Evolutionary conservation across 2,888 invertebrate genomes (phyloP), one percentile per base, ranked within the genome.

Genomic region (Epirrhoe alternata): DNA sequence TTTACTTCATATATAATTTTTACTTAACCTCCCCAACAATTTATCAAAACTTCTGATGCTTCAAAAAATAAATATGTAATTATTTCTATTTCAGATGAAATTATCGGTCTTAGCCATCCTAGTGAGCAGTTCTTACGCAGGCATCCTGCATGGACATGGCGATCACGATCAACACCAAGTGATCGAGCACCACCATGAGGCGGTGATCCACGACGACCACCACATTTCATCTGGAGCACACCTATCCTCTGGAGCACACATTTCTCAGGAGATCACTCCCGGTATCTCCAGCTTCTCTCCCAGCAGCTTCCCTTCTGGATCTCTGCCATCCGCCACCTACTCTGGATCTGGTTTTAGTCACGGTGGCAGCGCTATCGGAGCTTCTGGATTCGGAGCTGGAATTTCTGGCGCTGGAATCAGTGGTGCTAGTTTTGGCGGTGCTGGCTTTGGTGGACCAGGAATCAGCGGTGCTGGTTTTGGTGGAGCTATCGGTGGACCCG

Each of bases 61-160:
- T 7, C 6, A 5, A 12, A 47, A 47, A 16, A 47, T 47, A 51
- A 51, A 38, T 2, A 6, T 63, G 62, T 71, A n/a, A n/a, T n/a
- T 73, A 62, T 60, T 74, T 80, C 75, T 14, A 73, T 90, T 86
- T 61, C 92, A 93, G 93, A 88, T 84, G 67, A 89, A 87, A 83
- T 73, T 93, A 83, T 83, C 87, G 70, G 82, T 88, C 80, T 87
- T 92, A 85, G 87, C 88, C 82, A 85, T 90, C 82, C 84, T 92
- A 82, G 79, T 91, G 74, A 86, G 89, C 84, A 87, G 86, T 80
- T 82, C 79, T 69, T 80, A 86, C 69, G 92, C 87, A 55, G 91
- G 91, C 12, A 69, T 81, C 64, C 80, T 90, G 47, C 87, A 88
- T 38, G 88, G 85, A 42, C 71, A 84, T 64, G 73, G 73, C n/a